Percentiles rank a stretch among this genome's conserved stretches.
phyloP scores from a whole-genome alignment of 2,113 vertebrate genomes.

The Mesembrinibis cayennensis region DNA sequence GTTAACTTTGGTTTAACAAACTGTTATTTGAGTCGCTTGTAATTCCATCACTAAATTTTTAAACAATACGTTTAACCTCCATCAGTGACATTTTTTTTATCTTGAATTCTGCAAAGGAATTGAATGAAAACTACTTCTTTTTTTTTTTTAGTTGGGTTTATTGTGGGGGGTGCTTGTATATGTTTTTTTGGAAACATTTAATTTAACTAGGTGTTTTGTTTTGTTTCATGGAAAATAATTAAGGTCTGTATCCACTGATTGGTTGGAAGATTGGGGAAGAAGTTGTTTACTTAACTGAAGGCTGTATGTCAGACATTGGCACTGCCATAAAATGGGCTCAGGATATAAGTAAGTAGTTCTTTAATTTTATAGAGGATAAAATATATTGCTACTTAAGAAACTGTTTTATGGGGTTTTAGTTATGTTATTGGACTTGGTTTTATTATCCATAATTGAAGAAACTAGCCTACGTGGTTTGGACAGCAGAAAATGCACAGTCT shows the following conservation, averaged over 20 bases:
- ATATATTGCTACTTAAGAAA: neutral
- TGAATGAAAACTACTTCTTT: neutral
- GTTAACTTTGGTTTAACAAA: neutral
- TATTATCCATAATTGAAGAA: neutral
- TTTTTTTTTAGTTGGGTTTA: neutral
- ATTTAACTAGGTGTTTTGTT: neutral
- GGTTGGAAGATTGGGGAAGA: constrained; percentile 96
- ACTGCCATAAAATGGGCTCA: constrained; percentile 91
- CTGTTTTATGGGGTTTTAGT: neutral
- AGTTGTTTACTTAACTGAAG: constrained; percentile 90
- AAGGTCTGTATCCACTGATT: constrained; percentile 93
- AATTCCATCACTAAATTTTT: neutral
- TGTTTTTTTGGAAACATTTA: neutral
- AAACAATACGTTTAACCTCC: neutral
- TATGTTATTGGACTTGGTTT: neutral
- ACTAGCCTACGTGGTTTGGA: neutral
- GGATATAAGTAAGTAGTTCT: constrained; percentile 81
- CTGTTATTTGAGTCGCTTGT: neutral
- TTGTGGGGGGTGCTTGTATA: neutral
- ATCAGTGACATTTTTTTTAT: neutral
- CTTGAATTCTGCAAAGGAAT: neutral
- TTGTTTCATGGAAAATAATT: constrained; percentile 18
- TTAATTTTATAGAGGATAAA: neutral
- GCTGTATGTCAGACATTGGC: constrained; percentile 87
- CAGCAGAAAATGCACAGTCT: neutral